phyloP scores from a whole-genome alignment of 2,888 invertebrate genomes.

The Drosophila histrio region DNA sequence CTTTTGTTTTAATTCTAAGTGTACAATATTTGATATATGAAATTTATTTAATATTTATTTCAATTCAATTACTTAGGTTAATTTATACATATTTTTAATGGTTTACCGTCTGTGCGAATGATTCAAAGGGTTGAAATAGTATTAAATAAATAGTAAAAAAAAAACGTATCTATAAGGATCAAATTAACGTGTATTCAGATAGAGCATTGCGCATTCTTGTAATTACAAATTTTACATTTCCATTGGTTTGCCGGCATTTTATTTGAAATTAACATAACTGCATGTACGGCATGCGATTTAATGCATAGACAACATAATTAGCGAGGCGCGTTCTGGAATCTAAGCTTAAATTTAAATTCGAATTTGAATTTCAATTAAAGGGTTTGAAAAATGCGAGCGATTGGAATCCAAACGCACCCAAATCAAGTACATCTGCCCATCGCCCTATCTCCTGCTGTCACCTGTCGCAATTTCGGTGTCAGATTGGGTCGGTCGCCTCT shows the following conservation, averaged over 20 bases:
- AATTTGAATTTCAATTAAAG: conserved; percentile 60
- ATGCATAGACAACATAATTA: conserved; percentile 69
- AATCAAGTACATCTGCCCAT: conserved; percentile 49
- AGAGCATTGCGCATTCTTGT: too few species aligned
- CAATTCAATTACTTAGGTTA: not conserved
- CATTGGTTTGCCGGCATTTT: conserved; percentile 25
- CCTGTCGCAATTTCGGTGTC: conserved; percentile 58
- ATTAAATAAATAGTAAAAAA: not conserved
- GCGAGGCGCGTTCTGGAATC: conserved; percentile 23
- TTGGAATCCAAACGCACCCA: conserved; percentile 40
- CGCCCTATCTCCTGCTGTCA: conserved; percentile 48
- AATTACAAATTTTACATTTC: conserved; percentile 20
- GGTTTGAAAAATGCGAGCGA: conserved; percentile 38
- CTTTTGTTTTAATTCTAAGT: not conserved
- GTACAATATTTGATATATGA: not conserved
- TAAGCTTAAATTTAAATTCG: conserved; percentile 14
- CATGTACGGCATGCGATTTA: conserved; percentile 33
- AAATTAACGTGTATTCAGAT: too few species aligned
- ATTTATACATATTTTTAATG: not conserved
- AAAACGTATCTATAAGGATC: not conserved
- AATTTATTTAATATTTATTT: too few species aligned
- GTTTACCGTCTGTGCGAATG: not conserved
- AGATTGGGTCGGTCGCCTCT: conserved; percentile 27
- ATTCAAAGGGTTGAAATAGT: not conserved
- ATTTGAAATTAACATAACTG: conserved; percentile 44